Percentiles rank a stretch among this genome's conserved stretches.
Conservation (phyloP, 2,888 invertebrate species). For the Drosophila paramelanica region DNA sequence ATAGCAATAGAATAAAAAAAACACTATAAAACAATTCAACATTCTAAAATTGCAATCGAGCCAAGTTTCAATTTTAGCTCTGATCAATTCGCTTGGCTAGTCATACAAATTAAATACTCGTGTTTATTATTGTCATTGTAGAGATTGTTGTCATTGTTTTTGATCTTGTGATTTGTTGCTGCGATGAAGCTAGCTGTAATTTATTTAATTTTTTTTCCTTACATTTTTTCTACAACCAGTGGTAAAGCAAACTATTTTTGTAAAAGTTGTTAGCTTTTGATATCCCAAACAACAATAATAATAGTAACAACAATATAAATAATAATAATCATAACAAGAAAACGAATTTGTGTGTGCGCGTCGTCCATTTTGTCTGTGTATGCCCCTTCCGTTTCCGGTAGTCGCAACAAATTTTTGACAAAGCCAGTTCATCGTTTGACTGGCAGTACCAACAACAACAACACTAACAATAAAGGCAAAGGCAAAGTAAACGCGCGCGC, state of each 20-base stretch:
- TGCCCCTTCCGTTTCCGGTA: constrained; percentile 51
- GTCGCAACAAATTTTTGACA: constrained; percentile 61
- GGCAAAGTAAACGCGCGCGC: constrained; percentile 60
- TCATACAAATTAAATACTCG: constrained; percentile 33
- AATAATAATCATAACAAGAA: constrained; percentile 12
- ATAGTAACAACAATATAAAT: neutral
- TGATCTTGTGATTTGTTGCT: constrained; percentile 17
- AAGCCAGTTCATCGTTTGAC: constrained; percentile 42
- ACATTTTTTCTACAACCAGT: constrained; percentile 38
- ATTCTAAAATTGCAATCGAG: constrained; percentile 8
- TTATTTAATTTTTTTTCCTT: constrained; percentile 17
- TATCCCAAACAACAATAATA: constrained; percentile 18
- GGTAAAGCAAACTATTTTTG: constrained; percentile 46
- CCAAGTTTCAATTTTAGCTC: constrained; percentile 14
- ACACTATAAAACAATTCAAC: constrained; percentile 1
- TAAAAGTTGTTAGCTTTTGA: constrained; percentile 50
- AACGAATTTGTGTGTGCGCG: constrained; percentile 35
- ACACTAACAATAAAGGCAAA: constrained; percentile 6
- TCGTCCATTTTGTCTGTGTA: constrained; percentile 49
- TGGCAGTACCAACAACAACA: constrained; percentile 8
- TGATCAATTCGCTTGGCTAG: constrained; percentile 37
- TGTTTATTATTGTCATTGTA: constrained; percentile 13
- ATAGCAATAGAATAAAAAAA: constrained; percentile 19
- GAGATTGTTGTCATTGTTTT: constrained; percentile 14
- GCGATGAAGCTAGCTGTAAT: constrained; percentile 15